Evolutionary conservation across 2,888 invertebrate genomes (phyloP), one percentile per base, ranked within the genome.

Genomic region (Chorisops tibialis): DNA sequence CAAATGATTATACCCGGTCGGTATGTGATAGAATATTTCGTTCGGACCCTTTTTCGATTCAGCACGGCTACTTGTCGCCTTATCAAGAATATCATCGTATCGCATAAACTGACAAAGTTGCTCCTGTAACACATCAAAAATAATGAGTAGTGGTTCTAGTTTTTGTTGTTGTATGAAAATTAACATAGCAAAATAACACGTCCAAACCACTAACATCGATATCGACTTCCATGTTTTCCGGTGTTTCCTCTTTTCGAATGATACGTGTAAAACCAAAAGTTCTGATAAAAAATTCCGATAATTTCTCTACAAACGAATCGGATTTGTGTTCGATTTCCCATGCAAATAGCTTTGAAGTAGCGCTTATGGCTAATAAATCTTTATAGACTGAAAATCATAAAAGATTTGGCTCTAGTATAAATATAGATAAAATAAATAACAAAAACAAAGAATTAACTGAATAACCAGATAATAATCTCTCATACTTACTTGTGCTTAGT

Each of bases 341-440:
- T 9, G 14, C 7, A 30, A 56, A 56, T 16, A 56, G 45, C 4
- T 45, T 24, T 14, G 63, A 64, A 14, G 63, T 61, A 4, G 48
- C 39, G 14, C 63, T 59, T 49, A 66, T 30, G n/a, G 63, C 63
- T n/a, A 66, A 47, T 38, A 66, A 62, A 63, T 66, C 63, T 41
- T 54, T 59, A 38, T 64, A 66, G 30, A 43, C 63, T 63, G 18
- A 12, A n/a, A 52, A 49, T 37, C 18, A 49, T n/a, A 51, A 30
- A 19, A 21, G 19, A 43, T 43, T 12, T 9, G 4, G 19, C 9
- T 18, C 16, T 4, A 39, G n/a, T 14, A 9, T 18, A 16, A 35
- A 50, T 7, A 38, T 48, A 18, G 19, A 24, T 56, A 16, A 43
- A 35, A 24, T 41, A 16, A 19, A 45, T 45, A 45, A 11, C 24